Base-by-base conservation (phyloP, 2,797 vertebrate genomes). In the Chanos chanos region DNA sequence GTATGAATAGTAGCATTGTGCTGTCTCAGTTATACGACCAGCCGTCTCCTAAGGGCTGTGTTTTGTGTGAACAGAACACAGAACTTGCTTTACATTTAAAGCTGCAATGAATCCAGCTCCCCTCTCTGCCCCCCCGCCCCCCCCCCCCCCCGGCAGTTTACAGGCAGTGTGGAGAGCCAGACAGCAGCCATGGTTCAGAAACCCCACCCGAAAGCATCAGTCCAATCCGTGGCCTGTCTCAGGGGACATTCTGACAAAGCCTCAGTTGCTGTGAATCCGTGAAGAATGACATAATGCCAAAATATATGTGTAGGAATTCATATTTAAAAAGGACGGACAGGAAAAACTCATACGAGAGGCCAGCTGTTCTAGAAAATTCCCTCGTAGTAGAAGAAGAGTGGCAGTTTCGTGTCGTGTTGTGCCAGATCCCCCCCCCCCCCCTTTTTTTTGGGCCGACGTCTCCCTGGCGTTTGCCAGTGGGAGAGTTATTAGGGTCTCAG, bases 51-150 rank as follows among this genome's bases (percentile, higher is more conserved):
- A 33, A 66, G 64, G 45, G 39, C 57, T 16, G 27, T 68, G 64
- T 72, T 81, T 61, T 75, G 61, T 65, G 58, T 69, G 64, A 74
- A 75, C 60, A 66, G 58, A 79, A 69, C 53, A 50, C 48, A 73
- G 70, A 66, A n/a, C 63, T 73, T 77, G 50, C 64, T 82, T 72
- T 75, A 55, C 68, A 70, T 80, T 75, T 77, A 71, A 71, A 66
- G 77, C 67, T 66, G 67, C 45, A 66, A 70, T 51, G 49, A 48
- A 50, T 16, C 45, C 27, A 53, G 34, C 3, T 44, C 40, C 15
- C 18, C 8, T 61, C 45, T 2, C 50, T 65, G n/a, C n/a, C n/a
- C n/a, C n/a, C n/a, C 72, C 62, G 58, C 73, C 64, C 62, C 33
- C 50, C 59, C 57, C 21, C 60, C 3, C 16, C 12, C 16, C 31